Percentiles rank a stretch among this genome's conserved stretches.
Evolutionary conservation across 2,888 invertebrate species (phyloP).

Genomic region (Ypsolopha sequella): DNA sequence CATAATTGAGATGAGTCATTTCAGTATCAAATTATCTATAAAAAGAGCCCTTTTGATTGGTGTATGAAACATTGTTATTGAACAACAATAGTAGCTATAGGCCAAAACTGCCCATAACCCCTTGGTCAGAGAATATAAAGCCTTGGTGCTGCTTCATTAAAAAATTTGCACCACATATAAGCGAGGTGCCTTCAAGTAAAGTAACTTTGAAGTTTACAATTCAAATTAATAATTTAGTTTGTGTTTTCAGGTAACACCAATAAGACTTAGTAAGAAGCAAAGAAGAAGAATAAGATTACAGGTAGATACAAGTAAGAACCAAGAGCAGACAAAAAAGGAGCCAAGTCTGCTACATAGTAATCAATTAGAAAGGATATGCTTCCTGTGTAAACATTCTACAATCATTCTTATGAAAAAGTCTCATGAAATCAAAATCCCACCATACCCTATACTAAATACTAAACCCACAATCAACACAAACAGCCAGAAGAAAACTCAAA

Average conservation of each 20-base stretch:
- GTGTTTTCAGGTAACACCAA: slow-evolving; percentile 29
- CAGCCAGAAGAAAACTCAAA: neutral
- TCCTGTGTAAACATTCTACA: slow-evolving; percentile 37
- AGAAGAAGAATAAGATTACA: slow-evolving; percentile 24
- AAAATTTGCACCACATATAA: too few relatives aligned
- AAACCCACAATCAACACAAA: slow-evolving; percentile 2
- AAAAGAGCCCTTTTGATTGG: too few relatives aligned
- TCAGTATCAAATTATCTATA: too few relatives aligned
- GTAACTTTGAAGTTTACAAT: too few relatives aligned
- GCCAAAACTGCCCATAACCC: too few relatives aligned
- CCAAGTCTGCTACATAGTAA: slow-evolving; percentile 29
- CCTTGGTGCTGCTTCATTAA: too few relatives aligned
- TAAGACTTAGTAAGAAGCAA: slow-evolving; percentile 33
- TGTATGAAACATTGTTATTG: too few relatives aligned
- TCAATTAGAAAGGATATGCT: slow-evolving; percentile 42
- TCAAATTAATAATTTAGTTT: neutral
- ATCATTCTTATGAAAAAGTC: slow-evolving; percentile 26
- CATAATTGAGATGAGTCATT: too few relatives aligned
- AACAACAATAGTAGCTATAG: too few relatives aligned
- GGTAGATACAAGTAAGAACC: slow-evolving; percentile 14
- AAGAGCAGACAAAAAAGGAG: slow-evolving; percentile 10
- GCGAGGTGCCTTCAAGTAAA: too few relatives aligned
- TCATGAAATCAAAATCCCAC: slow-evolving; percentile 11
- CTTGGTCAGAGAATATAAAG: too few relatives aligned
- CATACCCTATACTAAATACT: neutral